A percentile compares a stretch with the other conserved stretches of the same genome.
Evolutionary conservation across 2,888 invertebrate species (phyloP).

Genomic region (Apamea sordens): DNA sequence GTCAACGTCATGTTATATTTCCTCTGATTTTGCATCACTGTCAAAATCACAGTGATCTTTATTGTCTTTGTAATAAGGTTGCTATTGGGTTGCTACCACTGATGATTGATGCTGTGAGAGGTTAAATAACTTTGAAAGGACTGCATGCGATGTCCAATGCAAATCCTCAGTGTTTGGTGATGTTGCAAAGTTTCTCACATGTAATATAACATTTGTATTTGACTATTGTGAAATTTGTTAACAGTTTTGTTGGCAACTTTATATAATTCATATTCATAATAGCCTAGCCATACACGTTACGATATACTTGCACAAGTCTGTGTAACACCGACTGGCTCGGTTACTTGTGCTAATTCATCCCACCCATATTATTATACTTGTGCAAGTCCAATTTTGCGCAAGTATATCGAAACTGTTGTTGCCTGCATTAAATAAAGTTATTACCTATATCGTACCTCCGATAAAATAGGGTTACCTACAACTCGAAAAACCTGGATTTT

Average conservation of each 20-base stretch:
- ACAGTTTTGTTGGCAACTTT: neutral
- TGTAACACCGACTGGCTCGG: no score
- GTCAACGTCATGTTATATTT: neutral
- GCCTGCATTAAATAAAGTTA: neutral
- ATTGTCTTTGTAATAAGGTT: neutral
- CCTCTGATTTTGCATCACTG: neutral
- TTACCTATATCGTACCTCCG: neutral
- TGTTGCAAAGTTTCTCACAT: neutral
- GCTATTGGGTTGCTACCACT: no score
- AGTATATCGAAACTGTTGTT: neutral
- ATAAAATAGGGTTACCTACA: no score
- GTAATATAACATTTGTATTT: neutral
- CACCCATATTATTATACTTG: no score
- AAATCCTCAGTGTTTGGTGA: neutral
- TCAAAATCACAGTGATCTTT: neutral
- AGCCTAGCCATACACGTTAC: neutral
- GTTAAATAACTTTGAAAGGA: neutral
- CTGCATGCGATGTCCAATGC: neutral
- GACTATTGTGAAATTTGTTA: neutral
- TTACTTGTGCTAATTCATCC: no score
- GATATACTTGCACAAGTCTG: neutral
- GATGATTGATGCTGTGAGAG: neutral
- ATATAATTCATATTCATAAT: neutral
- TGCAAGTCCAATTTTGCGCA: neutral
- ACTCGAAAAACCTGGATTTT: no score